Evolutionary conservation across 1,140 invertebrate genomes (phyloP), one percentile per base, ranked within the genome.

Genomic region (Thalassaphorura encarpata): DNA sequence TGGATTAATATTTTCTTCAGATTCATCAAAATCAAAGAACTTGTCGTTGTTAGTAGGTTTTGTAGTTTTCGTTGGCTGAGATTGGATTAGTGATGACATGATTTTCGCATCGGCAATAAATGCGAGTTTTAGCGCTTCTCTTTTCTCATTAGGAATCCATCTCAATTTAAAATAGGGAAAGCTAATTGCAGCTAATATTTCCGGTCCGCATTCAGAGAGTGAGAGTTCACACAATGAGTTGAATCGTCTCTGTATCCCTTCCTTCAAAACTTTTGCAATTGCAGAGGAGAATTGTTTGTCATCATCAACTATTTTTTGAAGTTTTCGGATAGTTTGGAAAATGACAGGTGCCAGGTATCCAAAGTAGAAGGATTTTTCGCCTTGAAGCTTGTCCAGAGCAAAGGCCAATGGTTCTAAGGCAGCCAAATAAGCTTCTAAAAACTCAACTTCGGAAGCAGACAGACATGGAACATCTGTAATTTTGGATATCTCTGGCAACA

Each of bases 91-190:
- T 8, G n/a, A 8, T 52, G 18, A 6, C 24, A 23, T 19, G 3
- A n/a, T 4, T 31, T 29, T 47, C 8, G 42, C 52, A 18, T n/a
- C 24, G 2, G 18, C 6, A n/a, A 54, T 29, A 19, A 54, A 54
- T 6, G 27, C 2, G 18, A 11, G 3, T 26, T 33, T 28, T 1
- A 45, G 16, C 2, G 40, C 4, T 4, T 46, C 27, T 16, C n/a
- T 6, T 16, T 46, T 19, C 36, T 28, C 26, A 4, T 3, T 2
- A 2, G 54, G 54, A 36, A 56, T 26, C 54, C 54, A 56, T 19
- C 46, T 8, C 21, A 56, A 29, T 50, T 56, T 56, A 43, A 49
- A 49, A 39, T 49, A 56, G 2, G 54, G 54, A 23, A 46, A 42
- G 3, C 4, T 24, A 48, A 56, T 47, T 3, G 54, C 21, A 16